Evolutionary conservation across 2,888 invertebrate species (phyloP).

Genomic region (Eustalomyia histrio): DNA sequence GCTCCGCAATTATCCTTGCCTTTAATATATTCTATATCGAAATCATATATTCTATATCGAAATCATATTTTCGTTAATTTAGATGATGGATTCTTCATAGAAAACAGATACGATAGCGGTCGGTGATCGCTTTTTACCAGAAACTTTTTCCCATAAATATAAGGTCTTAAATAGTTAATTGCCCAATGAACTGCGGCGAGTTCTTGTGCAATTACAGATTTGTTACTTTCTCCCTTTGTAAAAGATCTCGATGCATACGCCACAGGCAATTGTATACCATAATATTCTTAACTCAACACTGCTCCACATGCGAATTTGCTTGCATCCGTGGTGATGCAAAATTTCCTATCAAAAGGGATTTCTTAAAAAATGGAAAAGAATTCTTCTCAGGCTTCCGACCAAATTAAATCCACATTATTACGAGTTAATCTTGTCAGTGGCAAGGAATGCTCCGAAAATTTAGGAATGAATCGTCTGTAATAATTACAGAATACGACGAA

Average conservation of each 20-base stretch:
- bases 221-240: neutral
- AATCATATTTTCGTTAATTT: neutral
- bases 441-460: neutral
- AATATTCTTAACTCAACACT: neutral
- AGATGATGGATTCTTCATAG: neutral
- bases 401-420: neutral
- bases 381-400: slow-evolving; percentile 5
- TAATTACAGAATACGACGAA: too few species aligned
- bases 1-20: neutral
- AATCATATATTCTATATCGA: neutral
- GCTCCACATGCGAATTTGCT: slow-evolving; percentile 14
- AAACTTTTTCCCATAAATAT: neutral
- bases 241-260: slow-evolving; percentile 4
- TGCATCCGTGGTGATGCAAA: slow-evolving; percentile 15
- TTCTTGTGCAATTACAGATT: neutral
- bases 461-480: neutral
- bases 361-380: slow-evolving; percentile 9
- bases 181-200: neutral
- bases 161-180: neutral
- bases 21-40: too few species aligned
- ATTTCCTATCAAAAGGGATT: neutral
- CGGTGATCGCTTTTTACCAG: neutral
- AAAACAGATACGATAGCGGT: neutral
- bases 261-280: neutral
- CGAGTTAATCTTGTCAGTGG: slow-evolving; percentile 1